Conservation (phyloP, 2,797 vertebrate genomes). For the Dromococcyx pavoninus region DNA sequence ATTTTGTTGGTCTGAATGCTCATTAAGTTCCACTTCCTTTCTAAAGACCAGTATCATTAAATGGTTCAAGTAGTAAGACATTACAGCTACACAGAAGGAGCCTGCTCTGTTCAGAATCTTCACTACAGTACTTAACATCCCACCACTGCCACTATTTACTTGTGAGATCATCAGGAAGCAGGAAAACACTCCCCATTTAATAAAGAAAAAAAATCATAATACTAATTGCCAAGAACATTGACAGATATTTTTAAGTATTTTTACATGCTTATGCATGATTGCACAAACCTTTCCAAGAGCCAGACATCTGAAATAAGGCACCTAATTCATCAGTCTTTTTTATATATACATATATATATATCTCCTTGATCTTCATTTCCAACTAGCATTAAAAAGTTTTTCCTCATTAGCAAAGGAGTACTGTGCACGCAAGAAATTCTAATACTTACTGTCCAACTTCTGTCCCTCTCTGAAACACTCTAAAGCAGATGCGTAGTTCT, state of each 20-base stretch:
- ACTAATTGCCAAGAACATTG: not conserved
- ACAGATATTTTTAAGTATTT: not conserved
- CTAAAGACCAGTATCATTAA: not conserved
- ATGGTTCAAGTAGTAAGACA: not conserved
- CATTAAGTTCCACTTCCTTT: not conserved
- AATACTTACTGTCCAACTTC: conserved; percentile 87
- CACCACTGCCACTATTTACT: not conserved
- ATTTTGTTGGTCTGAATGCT: not conserved
- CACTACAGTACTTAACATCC: not conserved
- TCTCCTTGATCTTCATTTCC: not conserved
- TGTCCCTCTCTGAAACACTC: conserved; percentile 88
- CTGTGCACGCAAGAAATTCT: not conserved
- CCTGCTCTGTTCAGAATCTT: not conserved
- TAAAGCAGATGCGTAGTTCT: conserved; percentile 85
- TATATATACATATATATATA: not conserved
- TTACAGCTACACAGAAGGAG: not conserved
- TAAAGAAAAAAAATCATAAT: not conserved
- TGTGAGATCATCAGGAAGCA: not conserved
- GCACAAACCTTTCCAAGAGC: not conserved
- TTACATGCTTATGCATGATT: not conserved
- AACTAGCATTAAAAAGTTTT: not conserved
- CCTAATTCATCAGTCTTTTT: not conserved
- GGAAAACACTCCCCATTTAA: not conserved
- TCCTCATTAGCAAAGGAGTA: not conserved
- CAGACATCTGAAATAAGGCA: not conserved